Conservation (phyloP, 2,888 invertebrate species). For the Agapostemon virescens region DNA sequence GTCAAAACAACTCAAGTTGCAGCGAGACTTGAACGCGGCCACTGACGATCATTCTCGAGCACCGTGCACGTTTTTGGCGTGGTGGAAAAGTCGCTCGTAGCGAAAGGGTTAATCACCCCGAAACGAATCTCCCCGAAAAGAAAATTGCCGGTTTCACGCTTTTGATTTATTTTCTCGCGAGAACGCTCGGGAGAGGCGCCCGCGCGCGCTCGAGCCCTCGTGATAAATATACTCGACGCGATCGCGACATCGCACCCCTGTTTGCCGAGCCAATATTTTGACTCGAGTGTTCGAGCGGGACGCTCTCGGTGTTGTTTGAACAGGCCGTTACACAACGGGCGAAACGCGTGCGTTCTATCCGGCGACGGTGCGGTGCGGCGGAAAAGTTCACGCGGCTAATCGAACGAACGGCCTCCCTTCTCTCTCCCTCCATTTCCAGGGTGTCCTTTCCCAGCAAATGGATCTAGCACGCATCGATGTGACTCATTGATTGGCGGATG, state of each 20-base stretch:
- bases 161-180: neutral
- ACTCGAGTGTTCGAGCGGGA: neutral
- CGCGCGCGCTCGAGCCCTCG: neutral
- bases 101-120: neutral
- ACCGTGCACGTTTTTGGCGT: too few relatives aligned
- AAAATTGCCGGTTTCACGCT: neutral
- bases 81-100: too few relatives aligned
- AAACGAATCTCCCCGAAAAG: neutral
- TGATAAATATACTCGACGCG: constrained; percentile 34
- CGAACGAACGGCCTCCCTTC: neutral
- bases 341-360: neutral
- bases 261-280: constrained; percentile 27
- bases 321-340: neutral
- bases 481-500: constrained; percentile 25
- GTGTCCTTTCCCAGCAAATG: constrained; percentile 12
- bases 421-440: neutral
- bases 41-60: too few relatives aligned
- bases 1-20: too few relatives aligned
- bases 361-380: neutral
- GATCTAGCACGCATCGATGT: constrained; percentile 25
- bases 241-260: constrained; percentile 37
- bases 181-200: neutral
- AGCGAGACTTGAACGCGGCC: too few relatives aligned
- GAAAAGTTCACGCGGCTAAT: constrained; percentile 15
- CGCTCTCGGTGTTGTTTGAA: neutral